Base-by-base conservation (phyloP, 2,113 vertebrate genomes). In the Lanius collurio region DNA sequence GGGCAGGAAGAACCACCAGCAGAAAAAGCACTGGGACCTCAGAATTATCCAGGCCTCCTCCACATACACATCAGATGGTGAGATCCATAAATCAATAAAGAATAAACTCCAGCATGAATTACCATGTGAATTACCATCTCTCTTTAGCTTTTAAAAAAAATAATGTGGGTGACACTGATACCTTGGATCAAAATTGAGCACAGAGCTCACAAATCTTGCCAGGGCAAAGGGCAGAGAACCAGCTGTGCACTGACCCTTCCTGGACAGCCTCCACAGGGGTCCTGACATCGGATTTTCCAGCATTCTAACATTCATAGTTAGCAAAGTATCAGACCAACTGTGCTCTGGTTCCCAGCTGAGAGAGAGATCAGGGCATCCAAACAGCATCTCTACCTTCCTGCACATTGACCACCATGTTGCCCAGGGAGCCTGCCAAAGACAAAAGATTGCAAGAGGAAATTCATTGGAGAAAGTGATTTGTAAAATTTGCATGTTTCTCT, bases 1-100 rank as follows among this genome's bases (percentile, higher is more conserved):
- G 84, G 79, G 97, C 37, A 97, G 98, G 57, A 98, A 97, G 92
- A 98, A 97, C 2, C 75, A 98, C 3, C 97, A 98, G 96, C 95
- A 78, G 18, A 87, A 97, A 79, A 96, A 97, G 75, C 65, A 98
- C 5, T 5, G 4, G 85, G 97, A 98, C 50, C 22, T 59, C 79
- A 52, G 39, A 78, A 47, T 50, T 20, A 78, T 20, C 21, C 37
- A 47, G 46, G 3, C 20, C 33, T 71, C 27, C 35, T 50, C 41
- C 31, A 37, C 42, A 55, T 23, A 44, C 23, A 15, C 44, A 71
- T 68, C 28, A 74, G 46, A 44, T 39, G 31, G 21, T 5, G 8
- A 55, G 42, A 85, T 46, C 33, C 64, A 64, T 6, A 10, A 56
- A 55, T 23, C 60, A 76, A 68, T 71, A 63, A 84, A 91, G n/a